Evolutionary conservation across 2,113 vertebrate genomes (phyloP), one percentile per base, ranked within the genome.

Genomic region (Carassius carassius): DNA sequence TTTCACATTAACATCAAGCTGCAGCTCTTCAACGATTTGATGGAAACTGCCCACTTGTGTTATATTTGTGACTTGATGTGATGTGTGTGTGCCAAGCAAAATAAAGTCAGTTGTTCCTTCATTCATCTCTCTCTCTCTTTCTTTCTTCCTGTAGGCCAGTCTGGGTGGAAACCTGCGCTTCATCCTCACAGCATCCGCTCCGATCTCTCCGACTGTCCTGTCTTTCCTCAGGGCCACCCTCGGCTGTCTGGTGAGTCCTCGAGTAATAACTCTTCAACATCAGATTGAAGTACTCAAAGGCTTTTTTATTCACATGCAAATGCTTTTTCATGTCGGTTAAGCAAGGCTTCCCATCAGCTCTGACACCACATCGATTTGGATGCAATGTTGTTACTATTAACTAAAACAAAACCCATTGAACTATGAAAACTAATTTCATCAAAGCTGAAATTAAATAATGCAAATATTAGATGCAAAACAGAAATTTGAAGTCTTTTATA

Each of bases 141-240:
- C 11, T 35, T 44, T 25, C n/a, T 17, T 25, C 0, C 37, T 85
- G 23, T 86, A 95, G 95, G 92, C 93, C 82, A 94, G 77, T 86
- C 88, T 95, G 17, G 95, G 94, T 79, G 94, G 95, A 16, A 94
- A 94, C 56, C 91, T 95, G 76, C 90, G 95, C 25, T 95, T 95
- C 51, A 94, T 91, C 78, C 83, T 95, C 83, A 95, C 95, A 0
- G 94, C 94, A 0, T 95, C 95, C 0, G 95, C 95, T 2, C 95
- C 95, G 81, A 95, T 95, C 91, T 94, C 93, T 60, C 93, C 94
- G 75, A 87, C 91, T 0, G 93, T 95, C 83, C 91, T 95, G 85
- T 93, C 94, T 86, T 95, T 95, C 90, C 92, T 95, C 84, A 90
- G 95, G 85, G 95, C 94, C 82, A 92, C 93, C 4, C 86, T 95